Evolutionary conservation across 2,888 invertebrate species (phyloP), one percentile per base, ranked within the genome.

Genomic region (Opisthograptis luteolata): DNA sequence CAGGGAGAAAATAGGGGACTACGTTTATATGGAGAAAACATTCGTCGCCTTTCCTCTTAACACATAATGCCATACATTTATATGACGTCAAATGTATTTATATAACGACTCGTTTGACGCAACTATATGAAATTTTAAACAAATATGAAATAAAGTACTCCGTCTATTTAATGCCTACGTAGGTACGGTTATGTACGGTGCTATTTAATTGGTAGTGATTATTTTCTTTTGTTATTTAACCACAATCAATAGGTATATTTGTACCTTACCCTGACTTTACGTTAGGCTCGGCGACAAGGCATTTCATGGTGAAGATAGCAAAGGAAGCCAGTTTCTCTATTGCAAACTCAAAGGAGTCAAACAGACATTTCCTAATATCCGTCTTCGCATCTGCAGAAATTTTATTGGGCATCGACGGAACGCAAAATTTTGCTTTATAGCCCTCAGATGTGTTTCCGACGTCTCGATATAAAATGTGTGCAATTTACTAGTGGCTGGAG

Each of bases 41-140:
- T n/a, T n/a, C n/a, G n/a, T n/a, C n/a, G n/a, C n/a, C n/a, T n/a
- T n/a, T n/a, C n/a, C n/a, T n/a, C 79, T 86, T 80, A 83, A 88
- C 89, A 86, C 82, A 85, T 87, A 80, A 88, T 85, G 70, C 58
- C 78, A 75, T 82, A 79, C 82, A 83, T 79, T 84, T 80, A 74
- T 79, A 81, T 81, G 75, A 75, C 13, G 39, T 9, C 13, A 27
- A 27, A 5, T 22, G 9, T 32, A 27, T 25, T 32, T 39, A 31
- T 25, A 25, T 25, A 7, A 7, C 74, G 72, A 66, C 59, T 64
- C 73, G 73, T 75, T 57, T 72, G 61, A 64, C 57, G 62, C 58
- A 64, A 40, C 70, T 56, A 78, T 84, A 76, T 76, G 66, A 78
- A 79, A 82, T 84, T 76, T 69, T 79, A 76, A 68, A 61, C 64